Evolutionary conservation across 2,113 vertebrate species (phyloP), one percentile per base, ranked within the genome.

Genomic region (Rostratula benghalensis): DNA sequence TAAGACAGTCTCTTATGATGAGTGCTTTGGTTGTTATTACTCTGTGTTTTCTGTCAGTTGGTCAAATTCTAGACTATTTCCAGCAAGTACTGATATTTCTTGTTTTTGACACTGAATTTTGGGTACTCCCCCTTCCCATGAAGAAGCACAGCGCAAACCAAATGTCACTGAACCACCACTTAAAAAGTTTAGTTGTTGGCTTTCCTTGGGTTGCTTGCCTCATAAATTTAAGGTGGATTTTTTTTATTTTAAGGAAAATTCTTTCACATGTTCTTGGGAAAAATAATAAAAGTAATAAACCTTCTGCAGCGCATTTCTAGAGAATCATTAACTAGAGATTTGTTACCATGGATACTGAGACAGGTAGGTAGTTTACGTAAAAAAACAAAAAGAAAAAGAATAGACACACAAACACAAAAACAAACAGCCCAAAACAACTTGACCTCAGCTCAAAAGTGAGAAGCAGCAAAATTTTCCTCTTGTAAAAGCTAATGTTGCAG

Each of bases 271-370:
- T 83, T 95, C 80, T 96, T 96, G 76, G 33, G 37, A 95, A 96
- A 97, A 91, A 6, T 28, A 77, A 85, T 84, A 73, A 93, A 93
- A 89, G 85, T 92, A 96, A 97, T 95, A 97, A 97, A 95, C 39
- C 45, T 95, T 94, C 93, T 97, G 57, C 77, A 54, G 82, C 89
- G 87, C 92, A 95, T 97, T 97, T 97, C 81, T 97, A 88, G 95
- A 95, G 87, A 97, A 91, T 95, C 91, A 95, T 97, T 97, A 98
- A 96, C 83, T 65, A 89, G 94, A 97, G 92, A 95, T 96, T 89
- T 94, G 97, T 98, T 98, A 94, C 95, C 81, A 53, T 97, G 96
- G 96, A 95, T 97, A 97, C 97, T 83, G 94, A 97, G 83, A 71
- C 90, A 97, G 95, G 93, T 96, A 96, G 25, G 35, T 83, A 97